Percentiles rank a stretch among this genome's conserved stretches.
phyloP scores from a whole-genome alignment of 2,888 invertebrate genomes.

The Erebia palarica region DNA sequence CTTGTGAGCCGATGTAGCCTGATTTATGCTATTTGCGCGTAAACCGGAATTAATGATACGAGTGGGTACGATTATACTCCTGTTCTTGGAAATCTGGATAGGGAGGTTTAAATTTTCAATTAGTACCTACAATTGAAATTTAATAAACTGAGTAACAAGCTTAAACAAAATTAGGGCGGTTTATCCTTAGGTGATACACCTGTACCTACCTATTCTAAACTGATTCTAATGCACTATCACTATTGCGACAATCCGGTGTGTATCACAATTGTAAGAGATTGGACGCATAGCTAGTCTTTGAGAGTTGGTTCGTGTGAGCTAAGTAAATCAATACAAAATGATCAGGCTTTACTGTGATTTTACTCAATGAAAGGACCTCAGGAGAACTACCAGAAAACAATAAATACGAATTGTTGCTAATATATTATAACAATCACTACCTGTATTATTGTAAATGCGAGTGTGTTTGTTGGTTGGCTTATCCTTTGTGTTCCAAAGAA shows the following conservation, averaged over 20 bases:
- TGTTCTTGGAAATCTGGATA: conserved; percentile 74
- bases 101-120: background rate
- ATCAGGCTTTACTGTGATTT: background rate
- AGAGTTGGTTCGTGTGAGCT: background rate
- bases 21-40: conserved; percentile 82
- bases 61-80: conserved; percentile 63
- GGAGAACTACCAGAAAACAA: background rate
- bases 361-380: background rate
- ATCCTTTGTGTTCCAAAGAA: too few species aligned
- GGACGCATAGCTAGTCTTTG: background rate
- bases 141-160: background rate
- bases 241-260: too few species aligned
- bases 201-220: too few species aligned
- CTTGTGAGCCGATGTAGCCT: conserved; percentile 65
- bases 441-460: too few species aligned
- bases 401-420: background rate
- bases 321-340: background rate
- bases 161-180: background rate
- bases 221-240: too few species aligned
- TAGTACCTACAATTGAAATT: background rate
- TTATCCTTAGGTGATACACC: too few species aligned
- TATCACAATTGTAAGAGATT: too few species aligned
- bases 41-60: conserved; percentile 80
- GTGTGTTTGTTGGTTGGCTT: too few species aligned
- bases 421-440: background rate